phyloP scores from a whole-genome alignment of 2,113 vertebrate genomes.

The Corythornis vintsioides region DNA sequence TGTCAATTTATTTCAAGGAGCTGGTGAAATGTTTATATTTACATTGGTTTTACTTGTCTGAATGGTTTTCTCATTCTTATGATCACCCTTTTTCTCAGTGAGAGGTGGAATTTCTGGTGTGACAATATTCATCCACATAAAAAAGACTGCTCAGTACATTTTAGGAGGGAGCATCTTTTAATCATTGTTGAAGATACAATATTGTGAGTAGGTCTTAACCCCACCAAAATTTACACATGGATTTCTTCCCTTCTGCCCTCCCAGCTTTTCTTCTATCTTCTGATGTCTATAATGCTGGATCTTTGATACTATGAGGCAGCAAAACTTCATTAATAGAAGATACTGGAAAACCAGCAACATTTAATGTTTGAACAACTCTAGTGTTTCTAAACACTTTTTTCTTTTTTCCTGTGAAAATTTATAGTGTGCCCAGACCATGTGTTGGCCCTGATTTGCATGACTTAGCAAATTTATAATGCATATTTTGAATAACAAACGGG shows the following conservation, averaged over 20 bases:
- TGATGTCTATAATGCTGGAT: neutral
- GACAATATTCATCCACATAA: neutral
- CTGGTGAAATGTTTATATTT: accelerated
- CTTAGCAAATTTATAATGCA: neutral
- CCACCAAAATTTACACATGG: neutral
- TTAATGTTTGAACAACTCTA: neutral
- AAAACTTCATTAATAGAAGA: neutral
- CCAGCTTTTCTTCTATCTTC: neutral
- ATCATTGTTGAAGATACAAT: neutral
- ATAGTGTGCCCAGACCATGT: neutral
- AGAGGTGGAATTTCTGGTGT: neutral
- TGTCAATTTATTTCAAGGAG: neutral
- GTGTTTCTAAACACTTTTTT: neutral
- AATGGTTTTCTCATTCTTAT: neutral
- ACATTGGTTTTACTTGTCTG: neutral
- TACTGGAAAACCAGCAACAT: neutral
- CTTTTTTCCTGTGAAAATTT: neutral
- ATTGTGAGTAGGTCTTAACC: neutral
- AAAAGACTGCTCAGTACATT: neutral
- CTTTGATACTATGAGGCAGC: neutral
- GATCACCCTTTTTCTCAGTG: neutral
- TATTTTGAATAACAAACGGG: constrained; percentile 6
- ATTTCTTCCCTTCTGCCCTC: neutral
- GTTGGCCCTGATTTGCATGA: neutral
- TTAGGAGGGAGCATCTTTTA: neutral